A percentile compares a stretch with the other conserved stretches of the same genome.
Evolutionary conservation across 2,113 vertebrate genomes (phyloP).

Genomic region (Acinonyx jubatus): DNA sequence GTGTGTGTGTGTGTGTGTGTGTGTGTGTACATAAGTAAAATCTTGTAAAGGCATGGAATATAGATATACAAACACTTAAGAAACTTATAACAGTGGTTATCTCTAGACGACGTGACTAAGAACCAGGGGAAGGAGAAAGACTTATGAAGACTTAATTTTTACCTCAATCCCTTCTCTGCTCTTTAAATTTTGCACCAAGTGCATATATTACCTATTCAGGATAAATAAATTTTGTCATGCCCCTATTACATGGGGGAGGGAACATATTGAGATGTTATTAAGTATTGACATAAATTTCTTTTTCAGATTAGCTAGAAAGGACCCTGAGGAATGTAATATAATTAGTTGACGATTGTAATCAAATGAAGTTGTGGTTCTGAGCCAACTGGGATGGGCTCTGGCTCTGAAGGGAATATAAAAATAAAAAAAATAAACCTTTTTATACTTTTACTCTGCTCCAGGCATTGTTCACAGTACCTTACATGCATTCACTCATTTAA

Average conservation of each 20-base stretch:
- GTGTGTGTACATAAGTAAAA: neutral
- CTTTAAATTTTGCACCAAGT: neutral
- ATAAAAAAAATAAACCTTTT: slow-evolving; percentile 21
- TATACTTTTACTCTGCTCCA: neutral
- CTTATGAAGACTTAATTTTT: neutral
- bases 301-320: slow-evolving; percentile 32
- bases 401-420: slow-evolving; percentile 28
- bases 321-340: neutral
- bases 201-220: neutral
- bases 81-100: neutral
- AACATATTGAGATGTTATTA: slow-evolving; percentile 26
- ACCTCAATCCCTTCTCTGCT: neutral
- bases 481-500: neutral
- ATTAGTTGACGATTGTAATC: neutral
- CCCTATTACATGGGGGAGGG: neutral
- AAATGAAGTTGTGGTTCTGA: slow-evolving; percentile 16
- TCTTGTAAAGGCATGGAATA: neutral
- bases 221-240: neutral
- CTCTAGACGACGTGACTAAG: neutral
- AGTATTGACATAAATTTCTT: slow-evolving; percentile 19
- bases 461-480: neutral
- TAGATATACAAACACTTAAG: neutral
- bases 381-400: neutral
- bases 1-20: too few relatives aligned
- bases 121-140: neutral